Evolutionary conservation across 53 echinoderm and acorn worm species (phyloP), one percentile per base, ranked within the genome.

Genomic region (Henricia sp.): DNA sequence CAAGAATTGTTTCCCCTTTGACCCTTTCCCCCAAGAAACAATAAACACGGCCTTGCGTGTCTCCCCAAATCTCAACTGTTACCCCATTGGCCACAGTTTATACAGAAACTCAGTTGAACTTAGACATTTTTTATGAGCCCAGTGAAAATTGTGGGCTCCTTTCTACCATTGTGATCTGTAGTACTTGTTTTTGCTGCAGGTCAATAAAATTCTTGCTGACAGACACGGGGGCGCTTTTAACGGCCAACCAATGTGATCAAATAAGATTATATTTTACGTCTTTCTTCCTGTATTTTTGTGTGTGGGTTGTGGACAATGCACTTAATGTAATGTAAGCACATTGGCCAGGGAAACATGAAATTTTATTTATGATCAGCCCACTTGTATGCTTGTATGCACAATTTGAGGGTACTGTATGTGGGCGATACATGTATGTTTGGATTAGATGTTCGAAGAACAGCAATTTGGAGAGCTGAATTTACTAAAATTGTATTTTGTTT

Each of bases 1-100:
- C 2, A 10, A 44, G 53, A 72, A n/a, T n/a, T n/a, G n/a, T n/a
- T n/a, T n/a, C n/a, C n/a, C 52, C 72, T 72, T 51, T 72, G 26
- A 23, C 72, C 72, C 36, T 51, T 52, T 72, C 70, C n/a, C n/a
- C 36, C 34, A 52, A 72, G 72, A 72, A 44, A 72, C 33, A 72
- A 72, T 72, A 72, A 72, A 72, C 72, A 72, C 30, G 29, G 32
- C 62, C 62, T 32, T 34, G 17, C 9, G 62, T 32, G 62, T 32
- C 30, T 28, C 11, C 62, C 62, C 32, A 14, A 46, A 46, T 46
- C 8, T 46, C 14, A 38, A 38, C 38, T 67, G 67, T 17, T 67
- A 4, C 13, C n/a, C 28, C 40, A 19, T 10, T 14, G 9, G 6
- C 40, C 20, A 8, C 20, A 9, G 20, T 28, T 67, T 20, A 67